phyloP scores from a whole-genome alignment of 2,888 invertebrate species.

The Dyspetes luteomarginatus region DNA sequence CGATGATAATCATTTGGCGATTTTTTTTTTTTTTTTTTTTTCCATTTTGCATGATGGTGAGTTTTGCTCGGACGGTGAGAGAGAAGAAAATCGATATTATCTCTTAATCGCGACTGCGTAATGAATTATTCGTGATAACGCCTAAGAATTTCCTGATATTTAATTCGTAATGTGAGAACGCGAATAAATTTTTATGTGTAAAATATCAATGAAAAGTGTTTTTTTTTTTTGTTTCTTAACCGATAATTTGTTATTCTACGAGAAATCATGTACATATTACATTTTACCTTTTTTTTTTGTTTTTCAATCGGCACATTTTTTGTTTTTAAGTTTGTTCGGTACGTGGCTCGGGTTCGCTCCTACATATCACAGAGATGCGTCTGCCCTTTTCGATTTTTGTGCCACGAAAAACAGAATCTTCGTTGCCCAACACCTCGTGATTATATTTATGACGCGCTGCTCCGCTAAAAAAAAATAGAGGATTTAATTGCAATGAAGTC shows the following conservation, averaged over 20 bases:
- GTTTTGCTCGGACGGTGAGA: no score
- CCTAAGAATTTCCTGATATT: background rate
- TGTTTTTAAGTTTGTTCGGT: slow-evolving; percentile 34
- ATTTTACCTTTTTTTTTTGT: slow-evolving; percentile 1
- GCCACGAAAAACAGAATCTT: slow-evolving; percentile 88
- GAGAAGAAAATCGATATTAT: no score
- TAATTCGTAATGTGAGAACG: slow-evolving; percentile 45
- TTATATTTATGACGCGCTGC: slow-evolving; percentile 93
- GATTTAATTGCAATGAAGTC: slow-evolving; percentile 55
- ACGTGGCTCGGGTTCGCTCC: slow-evolving; percentile 87
- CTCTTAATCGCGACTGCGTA: background rate
- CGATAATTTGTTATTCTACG: slow-evolving; percentile 30
- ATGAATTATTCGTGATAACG: background rate
- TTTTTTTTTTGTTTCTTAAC: slow-evolving; percentile 8
- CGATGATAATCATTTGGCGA: no score
- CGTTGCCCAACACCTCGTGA: slow-evolving; percentile 92
- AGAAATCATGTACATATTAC: slow-evolving; percentile 13
- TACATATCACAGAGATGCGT: slow-evolving; percentile 92
- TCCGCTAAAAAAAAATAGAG: slow-evolving; percentile 84
- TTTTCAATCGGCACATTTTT: slow-evolving; percentile 1
- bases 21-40: no score
- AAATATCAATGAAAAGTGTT: slow-evolving; percentile 24
- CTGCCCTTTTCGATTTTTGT: slow-evolving; percentile 86
- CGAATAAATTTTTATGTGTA: slow-evolving; percentile 52
- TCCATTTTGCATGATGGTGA: no score